These are phyloP conservation scores for Setophaga kirtlandii DNA, from an alignment of 2,113 vertebrate species.

Conservation along the genomic window DNA sequence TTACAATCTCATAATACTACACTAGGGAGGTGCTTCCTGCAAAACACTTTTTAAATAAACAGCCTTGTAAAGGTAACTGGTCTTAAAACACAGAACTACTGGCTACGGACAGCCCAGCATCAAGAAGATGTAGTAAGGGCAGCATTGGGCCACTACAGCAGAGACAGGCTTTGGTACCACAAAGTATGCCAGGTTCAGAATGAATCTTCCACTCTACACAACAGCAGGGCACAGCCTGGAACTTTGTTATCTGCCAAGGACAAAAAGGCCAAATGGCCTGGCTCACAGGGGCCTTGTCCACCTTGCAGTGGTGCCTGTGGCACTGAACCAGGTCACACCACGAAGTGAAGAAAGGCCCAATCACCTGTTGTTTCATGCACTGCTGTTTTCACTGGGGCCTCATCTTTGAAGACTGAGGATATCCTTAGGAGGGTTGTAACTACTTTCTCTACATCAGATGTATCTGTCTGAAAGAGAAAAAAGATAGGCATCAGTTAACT, in stretches of 20 bases:
- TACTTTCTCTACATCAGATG: slow-evolving; percentile 83
- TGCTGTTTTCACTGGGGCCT: slow-evolving; percentile 82
- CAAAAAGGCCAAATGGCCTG: background rate
- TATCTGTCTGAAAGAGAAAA: slow-evolving; percentile 81
- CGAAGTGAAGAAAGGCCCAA: background rate
- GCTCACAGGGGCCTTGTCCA: background rate
- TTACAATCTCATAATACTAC: background rate
- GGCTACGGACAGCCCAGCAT: background rate
- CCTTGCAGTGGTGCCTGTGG: fast-evolving
- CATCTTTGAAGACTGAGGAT: slow-evolving; percentile 91
- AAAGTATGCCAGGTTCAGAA: background rate
- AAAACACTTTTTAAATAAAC: background rate
- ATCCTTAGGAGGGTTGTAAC: slow-evolving; percentile 90
- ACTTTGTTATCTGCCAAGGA: background rate
- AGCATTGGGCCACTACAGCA: background rate
- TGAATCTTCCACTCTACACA: background rate
- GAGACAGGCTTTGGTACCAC: background rate
- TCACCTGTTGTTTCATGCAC: slow-evolving; percentile 80
- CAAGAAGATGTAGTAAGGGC: background rate
- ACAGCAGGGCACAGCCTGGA: background rate
- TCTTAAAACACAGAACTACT: background rate
- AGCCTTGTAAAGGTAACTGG: background rate
- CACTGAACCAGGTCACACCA: background rate
- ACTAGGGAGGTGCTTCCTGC: background rate
- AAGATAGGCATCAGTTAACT: background rate